Base-by-base conservation (phyloP, 2,888 invertebrate genomes). In the Yponomeuta cagnagella region DNA sequence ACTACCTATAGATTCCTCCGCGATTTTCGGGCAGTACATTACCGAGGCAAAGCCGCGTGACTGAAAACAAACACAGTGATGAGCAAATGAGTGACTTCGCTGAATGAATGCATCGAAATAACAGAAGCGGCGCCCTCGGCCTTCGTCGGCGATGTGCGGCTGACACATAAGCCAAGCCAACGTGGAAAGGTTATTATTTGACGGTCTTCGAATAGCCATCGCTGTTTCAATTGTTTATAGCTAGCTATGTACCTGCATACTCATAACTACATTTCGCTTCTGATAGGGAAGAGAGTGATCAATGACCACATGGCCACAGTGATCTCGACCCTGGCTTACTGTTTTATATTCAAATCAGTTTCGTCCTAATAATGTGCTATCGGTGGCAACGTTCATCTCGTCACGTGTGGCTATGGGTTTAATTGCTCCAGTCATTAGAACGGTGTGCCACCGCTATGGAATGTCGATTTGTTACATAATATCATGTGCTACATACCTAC, bases 51-150 rank as follows among this genome's bases (percentile, higher is more conserved):
- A 12, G n/a, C 30, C 65, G 65, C 33, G 4, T 33, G 65, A 58
- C 52, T 58, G 52, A 58, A 58, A n/a, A 69, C 70, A 70, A 48
- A 65, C 66, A 63, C 67, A 68, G 67, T 63, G 48, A 63, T 63
- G n/a, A 30, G n/a, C 23, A 31, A 70, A 23, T 67, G 63, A 71
- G 71, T 64, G 70, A 69, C 70, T 68, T 30, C 48, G 43, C 52
- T 87, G 83, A 88, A 88, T 88, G 87, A 84, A 87, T 87, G 85
- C 84, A 84, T 86, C 79, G 76, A 88, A 87, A 87, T 87, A 88
- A 84, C 84, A 79, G 77, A 79, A 77, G 73, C 74, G 72, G 72
- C 77, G 85, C 80, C 86, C 87, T 87, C 87, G 85, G 86, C 86
- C 86, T 88, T 88, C 82, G 74, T 72, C 74, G 74, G 73, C 76